phyloP scores from a whole-genome alignment of 2,888 invertebrate genomes.

The Cetonia aurata region DNA sequence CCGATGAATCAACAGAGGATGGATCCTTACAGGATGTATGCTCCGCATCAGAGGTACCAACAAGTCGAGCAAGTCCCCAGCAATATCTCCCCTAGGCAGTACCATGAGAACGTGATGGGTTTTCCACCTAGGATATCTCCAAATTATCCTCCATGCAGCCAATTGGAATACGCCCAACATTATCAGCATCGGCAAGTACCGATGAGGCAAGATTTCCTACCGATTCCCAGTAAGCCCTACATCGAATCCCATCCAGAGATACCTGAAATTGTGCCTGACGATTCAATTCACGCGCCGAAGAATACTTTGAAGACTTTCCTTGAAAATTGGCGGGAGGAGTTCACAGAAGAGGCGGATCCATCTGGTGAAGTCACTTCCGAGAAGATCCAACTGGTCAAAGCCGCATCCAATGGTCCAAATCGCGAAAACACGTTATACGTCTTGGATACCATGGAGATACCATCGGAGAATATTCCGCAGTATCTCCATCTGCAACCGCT shows the following conservation, averaged over 20 bases:
- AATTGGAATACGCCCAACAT: conserved; percentile 56
- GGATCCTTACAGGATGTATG: conserved; percentile 41
- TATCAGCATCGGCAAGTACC: conserved; percentile 54
- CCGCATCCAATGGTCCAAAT: neutral
- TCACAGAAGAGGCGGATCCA: conserved; percentile 52
- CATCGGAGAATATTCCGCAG: conserved; percentile 54
- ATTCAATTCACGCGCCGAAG: conserved; percentile 52
- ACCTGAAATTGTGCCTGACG: conserved; percentile 55
- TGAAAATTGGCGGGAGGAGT: conserved; percentile 64
- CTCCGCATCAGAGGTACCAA: conserved; percentile 32
- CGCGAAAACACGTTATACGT: conserved; percentile 50
- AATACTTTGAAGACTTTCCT: conserved; percentile 61
- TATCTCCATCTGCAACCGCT: conserved; percentile 55
- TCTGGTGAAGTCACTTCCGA: conserved; percentile 30
- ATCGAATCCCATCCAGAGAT: conserved; percentile 47
- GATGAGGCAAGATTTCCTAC: conserved; percentile 47
- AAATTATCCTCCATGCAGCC: conserved; percentile 53
- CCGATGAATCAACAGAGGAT: conserved; percentile 43
- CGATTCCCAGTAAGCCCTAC: conserved; percentile 41
- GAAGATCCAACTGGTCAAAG: conserved; percentile 31
- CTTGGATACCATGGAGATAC: conserved; percentile 55
- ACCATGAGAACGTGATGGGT: conserved; percentile 56
- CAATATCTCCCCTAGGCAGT: conserved; percentile 59
- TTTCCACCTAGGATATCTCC: conserved; percentile 57
- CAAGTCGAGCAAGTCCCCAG: conserved; percentile 51